Evolutionary conservation across 2,888 invertebrate species (phyloP), one percentile per base, ranked within the genome.

Genomic region (Notodonta dromedarius): DNA sequence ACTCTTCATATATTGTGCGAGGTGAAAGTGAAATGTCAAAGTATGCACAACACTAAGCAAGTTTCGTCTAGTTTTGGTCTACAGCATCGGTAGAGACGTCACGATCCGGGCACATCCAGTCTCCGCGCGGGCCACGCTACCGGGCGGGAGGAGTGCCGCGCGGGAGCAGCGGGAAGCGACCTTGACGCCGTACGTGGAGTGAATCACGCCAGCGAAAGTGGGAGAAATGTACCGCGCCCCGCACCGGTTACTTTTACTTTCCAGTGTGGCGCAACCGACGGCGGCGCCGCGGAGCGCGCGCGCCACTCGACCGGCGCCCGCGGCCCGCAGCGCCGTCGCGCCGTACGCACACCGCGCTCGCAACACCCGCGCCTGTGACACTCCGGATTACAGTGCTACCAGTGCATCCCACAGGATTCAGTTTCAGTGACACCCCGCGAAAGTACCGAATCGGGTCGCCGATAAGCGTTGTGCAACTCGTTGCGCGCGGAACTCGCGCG

Each of bases 301-400:
- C 88, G 91, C 89, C 93, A 92, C 92, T 92, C 91, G 91, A 88
- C 88, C 92, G 92, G 91, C 92, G 92, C 91, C 89, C 91, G 91
- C 92, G 91, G 91, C 91, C 91, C 91, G 89, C 89, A 89, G 90
- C 92, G 91, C 91, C 90, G 91, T 89, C 86, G 90, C 90, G 90
- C 90, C 89, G 84, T 83, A 79, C 78, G 78, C 69, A 77, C 61
- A 71, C 77, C 85, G 83, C 82, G 85, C 80, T 84, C 82, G 77
- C 62, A 72, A 82, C 76, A 76, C 79, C 80, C 82, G 82, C 81
- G 82, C 80, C 81, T 74, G 83, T 83, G 82, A 82, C 85, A 82
- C 83, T 86, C 89, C 89, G 93, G 92, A 93, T 94, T 93, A 92
- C 94, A 93, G 93, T 93, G 93, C 81, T 73, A 80, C 74, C 84